Conservation (phyloP, 2,113 vertebrate genomes). For the Tiliqua scincoides region DNA sequence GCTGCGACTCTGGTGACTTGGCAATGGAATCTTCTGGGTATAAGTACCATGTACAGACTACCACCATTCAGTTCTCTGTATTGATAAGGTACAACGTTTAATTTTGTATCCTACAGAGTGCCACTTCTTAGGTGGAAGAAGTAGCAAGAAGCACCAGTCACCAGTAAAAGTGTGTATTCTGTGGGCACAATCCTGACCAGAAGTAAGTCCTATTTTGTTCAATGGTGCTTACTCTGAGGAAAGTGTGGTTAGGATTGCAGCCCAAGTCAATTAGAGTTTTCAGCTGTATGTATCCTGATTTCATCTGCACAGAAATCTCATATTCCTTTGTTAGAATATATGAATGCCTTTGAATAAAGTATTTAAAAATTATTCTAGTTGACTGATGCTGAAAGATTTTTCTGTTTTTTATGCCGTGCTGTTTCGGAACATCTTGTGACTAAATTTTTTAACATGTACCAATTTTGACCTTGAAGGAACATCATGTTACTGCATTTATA, state of each 20-base stretch:
- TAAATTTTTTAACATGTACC: constrained; percentile 52
- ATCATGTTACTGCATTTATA: constrained; percentile 22
- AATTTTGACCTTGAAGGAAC: constrained; percentile 53
- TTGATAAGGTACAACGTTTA: background rate
- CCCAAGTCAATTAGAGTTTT: background rate
- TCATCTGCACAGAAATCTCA: background rate
- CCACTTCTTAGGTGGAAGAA: background rate
- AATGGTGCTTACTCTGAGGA: too few species aligned
- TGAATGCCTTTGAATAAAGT: constrained; percentile 40
- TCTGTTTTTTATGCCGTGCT: constrained; percentile 38
- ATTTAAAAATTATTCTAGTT: constrained; percentile 40
- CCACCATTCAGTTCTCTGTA: background rate
- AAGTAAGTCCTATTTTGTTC: too few species aligned
- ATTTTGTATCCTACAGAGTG: background rate
- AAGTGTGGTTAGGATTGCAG: too few species aligned
- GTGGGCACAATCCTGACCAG: too few species aligned
- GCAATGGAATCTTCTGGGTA: background rate
- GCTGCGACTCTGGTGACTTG: background rate
- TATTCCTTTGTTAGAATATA: background rate
- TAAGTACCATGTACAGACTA: background rate
- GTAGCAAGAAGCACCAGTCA: background rate
- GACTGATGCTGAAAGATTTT: constrained; percentile 41
- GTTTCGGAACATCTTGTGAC: constrained; percentile 68
- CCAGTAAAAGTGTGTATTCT: background rate
- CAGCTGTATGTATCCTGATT: background rate